A percentile compares a stretch with the other conserved stretches of the same genome.
Evolutionary conservation across 2,113 vertebrate species (phyloP).

Genomic region (Vidua macroura): DNA sequence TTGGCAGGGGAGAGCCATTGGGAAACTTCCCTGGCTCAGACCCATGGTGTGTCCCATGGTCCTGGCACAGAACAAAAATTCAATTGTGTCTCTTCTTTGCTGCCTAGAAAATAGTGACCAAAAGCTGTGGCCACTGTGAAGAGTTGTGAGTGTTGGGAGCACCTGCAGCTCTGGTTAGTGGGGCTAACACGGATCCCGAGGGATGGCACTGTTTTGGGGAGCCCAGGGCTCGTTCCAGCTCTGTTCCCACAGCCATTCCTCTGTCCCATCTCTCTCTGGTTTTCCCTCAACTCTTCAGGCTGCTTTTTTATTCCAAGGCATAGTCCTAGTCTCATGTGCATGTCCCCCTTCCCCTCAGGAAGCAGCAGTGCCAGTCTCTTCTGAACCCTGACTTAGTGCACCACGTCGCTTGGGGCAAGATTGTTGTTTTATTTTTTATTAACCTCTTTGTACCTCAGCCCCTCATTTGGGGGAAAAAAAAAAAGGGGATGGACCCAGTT

Average conservation of each 20-base stretch:
- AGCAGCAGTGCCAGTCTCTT: background rate
- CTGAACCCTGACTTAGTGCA: rapidly evolving
- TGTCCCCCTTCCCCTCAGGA: background rate
- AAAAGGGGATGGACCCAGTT: background rate
- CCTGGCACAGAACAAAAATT: background rate
- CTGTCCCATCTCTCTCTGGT: background rate
- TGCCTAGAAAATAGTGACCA: background rate
- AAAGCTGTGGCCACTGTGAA: background rate
- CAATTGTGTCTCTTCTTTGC: background rate
- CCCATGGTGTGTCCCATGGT: rapidly evolving
- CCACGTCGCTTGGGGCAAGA: rapidly evolving
- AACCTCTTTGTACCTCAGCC: constrained; percentile 37
- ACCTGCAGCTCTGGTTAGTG: rapidly evolving
- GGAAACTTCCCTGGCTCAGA: background rate
- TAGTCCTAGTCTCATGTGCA: rapidly evolving
- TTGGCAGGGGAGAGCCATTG: background rate
- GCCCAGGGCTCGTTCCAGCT: rapidly evolving
- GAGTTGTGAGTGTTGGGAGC: background rate
- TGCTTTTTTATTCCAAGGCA: background rate
- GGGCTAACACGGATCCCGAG: too few species aligned
- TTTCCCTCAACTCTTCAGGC: background rate
- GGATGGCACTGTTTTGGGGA: background rate
- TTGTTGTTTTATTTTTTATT: background rate
- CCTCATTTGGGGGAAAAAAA: background rate
- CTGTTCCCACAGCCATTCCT: background rate